Conservation (phyloP, 2,888 invertebrate genomes). For the Lacanobia oleracea region DNA sequence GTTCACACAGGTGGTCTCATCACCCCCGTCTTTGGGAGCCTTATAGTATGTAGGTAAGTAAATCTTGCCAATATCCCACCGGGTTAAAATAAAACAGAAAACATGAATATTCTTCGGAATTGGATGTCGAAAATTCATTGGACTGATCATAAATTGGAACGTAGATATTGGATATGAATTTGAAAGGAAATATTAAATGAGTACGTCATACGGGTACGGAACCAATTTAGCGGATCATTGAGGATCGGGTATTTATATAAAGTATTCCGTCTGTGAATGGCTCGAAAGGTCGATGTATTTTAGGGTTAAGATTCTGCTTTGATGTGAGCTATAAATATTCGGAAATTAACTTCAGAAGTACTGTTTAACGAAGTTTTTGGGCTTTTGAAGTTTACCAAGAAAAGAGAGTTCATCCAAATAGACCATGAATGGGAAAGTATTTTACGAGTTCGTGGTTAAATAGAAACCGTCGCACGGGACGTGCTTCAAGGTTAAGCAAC, state of each 20-base stretch:
- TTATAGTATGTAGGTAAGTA: no score
- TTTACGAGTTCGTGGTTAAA: background rate
- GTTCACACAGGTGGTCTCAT: no score
- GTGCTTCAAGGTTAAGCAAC: no score
- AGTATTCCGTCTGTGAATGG: conserved; percentile 16
- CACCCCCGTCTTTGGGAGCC: no score
- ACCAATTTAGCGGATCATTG: conserved; percentile 55
- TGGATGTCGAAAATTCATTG: conserved; percentile 38
- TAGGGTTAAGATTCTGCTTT: conserved; percentile 15
- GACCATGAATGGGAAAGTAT: background rate
- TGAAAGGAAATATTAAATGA: conserved; percentile 47
- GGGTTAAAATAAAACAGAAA: conserved; percentile 30
- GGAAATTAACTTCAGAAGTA: background rate
- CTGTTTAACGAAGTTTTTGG: background rate
- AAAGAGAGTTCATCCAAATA: no score
- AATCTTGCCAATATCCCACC: background rate
- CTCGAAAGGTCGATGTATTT: conserved; percentile 5
- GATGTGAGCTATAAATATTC: conserved; percentile 6
- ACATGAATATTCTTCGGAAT: conserved; percentile 46
- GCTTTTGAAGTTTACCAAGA: background rate
- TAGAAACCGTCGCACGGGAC: no score
- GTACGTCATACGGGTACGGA: conserved; percentile 25
- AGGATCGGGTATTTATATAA: conserved; percentile 10
- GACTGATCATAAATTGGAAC: conserved; percentile 36
- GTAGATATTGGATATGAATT: conserved; percentile 37